These are phyloP conservation scores for Pontoporia blainvillei DNA, from an alignment of 2,113 vertebrate species.

Conservation along the genomic window DNA sequence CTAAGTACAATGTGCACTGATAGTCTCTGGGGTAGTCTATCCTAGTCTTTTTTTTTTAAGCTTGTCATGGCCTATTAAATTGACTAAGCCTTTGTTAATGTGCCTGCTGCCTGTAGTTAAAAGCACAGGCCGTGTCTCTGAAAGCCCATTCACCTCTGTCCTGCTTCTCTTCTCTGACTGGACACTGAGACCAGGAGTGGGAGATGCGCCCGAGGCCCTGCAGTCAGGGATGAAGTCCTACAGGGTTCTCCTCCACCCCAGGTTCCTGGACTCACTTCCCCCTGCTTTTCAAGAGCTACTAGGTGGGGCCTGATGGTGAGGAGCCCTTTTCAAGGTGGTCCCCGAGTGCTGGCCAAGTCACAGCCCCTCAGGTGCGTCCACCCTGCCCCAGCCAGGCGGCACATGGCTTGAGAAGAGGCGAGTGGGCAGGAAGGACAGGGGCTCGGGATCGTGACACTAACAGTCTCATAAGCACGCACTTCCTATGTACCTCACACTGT, in stretches of 20 bases:
- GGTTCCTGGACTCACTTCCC: neutral
- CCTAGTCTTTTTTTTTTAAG: neutral
- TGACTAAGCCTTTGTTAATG: neutral
- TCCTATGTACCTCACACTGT: rapidly evolving
- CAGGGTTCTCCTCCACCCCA: neutral
- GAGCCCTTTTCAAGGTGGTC: neutral
- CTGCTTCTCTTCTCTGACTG: neutral
- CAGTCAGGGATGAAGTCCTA: neutral
- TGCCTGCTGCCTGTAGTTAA: too few species aligned
- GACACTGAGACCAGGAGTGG: neutral
- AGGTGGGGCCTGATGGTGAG: neutral
- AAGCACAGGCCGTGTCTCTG: neutral
- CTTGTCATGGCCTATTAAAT: neutral
- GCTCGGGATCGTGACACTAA: neutral
- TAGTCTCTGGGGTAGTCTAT: neutral
- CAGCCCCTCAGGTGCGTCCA: neutral
- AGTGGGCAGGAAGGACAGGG: neutral
- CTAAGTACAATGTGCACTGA: neutral
- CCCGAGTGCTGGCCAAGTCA: neutral
- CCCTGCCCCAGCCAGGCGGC: neutral
- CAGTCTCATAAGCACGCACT: rapidly evolving
- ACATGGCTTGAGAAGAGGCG: neutral
- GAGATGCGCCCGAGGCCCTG: neutral
- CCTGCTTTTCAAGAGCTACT: neutral
- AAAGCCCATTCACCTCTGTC: neutral